These are phyloP conservation scores for Bos javanicus DNA, from an alignment of 2,113 vertebrate species.

Conservation along the genomic window DNA sequence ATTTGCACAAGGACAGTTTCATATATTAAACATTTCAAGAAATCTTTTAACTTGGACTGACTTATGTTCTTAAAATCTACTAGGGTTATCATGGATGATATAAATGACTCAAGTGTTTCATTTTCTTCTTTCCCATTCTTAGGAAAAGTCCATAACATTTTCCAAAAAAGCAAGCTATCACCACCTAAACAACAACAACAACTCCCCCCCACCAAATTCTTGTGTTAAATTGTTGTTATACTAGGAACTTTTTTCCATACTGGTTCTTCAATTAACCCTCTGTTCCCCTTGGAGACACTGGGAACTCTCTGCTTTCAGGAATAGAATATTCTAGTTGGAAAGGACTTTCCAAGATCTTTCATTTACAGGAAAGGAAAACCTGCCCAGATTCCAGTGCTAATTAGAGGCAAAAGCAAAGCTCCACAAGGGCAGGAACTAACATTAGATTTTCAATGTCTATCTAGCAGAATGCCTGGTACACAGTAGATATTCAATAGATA, in stretches of 20 bases:
- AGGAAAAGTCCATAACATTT: conserved; percentile 4
- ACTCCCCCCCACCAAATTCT: background rate
- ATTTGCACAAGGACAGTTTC: background rate
- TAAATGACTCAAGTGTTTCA: background rate
- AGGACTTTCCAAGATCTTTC: background rate
- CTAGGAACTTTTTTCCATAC: background rate
- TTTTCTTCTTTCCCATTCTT: background rate
- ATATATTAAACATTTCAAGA: background rate
- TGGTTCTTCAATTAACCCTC: background rate
- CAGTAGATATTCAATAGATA: background rate
- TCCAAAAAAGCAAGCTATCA: background rate
- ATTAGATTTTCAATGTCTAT: background rate
- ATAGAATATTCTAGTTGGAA: background rate
- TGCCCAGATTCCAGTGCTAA: background rate
- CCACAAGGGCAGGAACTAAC: background rate
- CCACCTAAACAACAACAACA: background rate
- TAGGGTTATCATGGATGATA: background rate
- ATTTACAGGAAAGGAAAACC: background rate
- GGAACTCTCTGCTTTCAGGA: background rate
- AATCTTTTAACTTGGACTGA: conserved; percentile 16
- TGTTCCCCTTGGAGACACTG: background rate
- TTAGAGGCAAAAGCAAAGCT: background rate
- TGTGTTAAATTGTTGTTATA: background rate
- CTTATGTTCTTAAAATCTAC: background rate
- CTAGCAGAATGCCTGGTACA: background rate